Evolutionary conservation across 2,888 invertebrate species (phyloP), one percentile per base, ranked within the genome.

Genomic region (Pyrgus malvae): DNA sequence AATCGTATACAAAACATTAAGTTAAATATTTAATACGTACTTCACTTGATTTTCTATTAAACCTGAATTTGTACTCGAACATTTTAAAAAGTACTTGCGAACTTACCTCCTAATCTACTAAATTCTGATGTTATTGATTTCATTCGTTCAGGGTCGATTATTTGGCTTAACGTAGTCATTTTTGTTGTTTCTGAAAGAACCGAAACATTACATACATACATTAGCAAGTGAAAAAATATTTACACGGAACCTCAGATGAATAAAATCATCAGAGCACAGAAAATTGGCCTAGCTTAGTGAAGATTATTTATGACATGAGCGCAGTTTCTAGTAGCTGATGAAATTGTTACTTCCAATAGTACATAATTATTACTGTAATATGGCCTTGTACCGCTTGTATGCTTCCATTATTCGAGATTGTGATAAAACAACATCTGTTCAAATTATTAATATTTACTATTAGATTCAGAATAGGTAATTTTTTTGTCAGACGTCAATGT

Each of bases 21-120:
- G n/a, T n/a, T n/a, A n/a, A n/a, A n/a, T n/a, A n/a, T n/a, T n/a
- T n/a, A n/a, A n/a, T n/a, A n/a, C n/a, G n/a, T n/a, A n/a, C n/a
- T n/a, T n/a, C n/a, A n/a, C n/a, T n/a, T n/a, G n/a, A n/a, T n/a
- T n/a, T n/a, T n/a, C n/a, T n/a, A n/a, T n/a, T n/a, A n/a, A n/a
- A n/a, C n/a, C n/a, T n/a, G n/a, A n/a, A n/a, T n/a, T n/a, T n/a
- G n/a, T n/a, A n/a, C n/a, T n/a, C n/a, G n/a, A n/a, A n/a, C n/a
- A n/a, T n/a, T n/a, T n/a, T n/a, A n/a, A n/a, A n/a, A n/a, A n/a
- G n/a, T n/a, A n/a, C n/a, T n/a, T n/a, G n/a, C n/a, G 2, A 60
- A 35, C 72, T 76, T 76, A 90, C 91, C 91, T 75, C 78, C 74
- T 55, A 91, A 63, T 59, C 91, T 78, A 56, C 69, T 70, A 65